Percentiles rank a stretch among this genome's conserved stretches.
Conservation (phyloP, 2,797 vertebrate genomes). For the Lepus oiostolus region DNA sequence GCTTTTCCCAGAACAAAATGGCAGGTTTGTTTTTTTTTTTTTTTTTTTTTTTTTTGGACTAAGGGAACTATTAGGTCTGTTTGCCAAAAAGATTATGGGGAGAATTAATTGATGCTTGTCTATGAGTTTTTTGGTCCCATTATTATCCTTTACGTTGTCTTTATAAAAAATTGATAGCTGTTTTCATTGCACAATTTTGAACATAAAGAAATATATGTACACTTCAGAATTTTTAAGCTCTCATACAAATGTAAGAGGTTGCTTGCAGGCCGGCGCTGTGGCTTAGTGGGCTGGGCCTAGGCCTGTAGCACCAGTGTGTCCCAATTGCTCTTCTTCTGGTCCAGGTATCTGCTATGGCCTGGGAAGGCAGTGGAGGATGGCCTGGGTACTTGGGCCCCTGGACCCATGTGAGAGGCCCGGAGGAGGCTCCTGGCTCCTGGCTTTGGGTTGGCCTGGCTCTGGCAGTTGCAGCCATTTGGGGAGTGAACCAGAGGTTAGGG, state of each 20-base stretch:
- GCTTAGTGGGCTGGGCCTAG: too few species aligned
- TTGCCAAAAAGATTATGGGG: conserved; percentile 32
- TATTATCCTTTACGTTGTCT: not conserved
- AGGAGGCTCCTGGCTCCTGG: too few species aligned
- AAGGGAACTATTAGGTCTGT: not conserved
- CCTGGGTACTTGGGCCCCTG: too few species aligned
- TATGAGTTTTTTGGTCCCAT: not conserved
- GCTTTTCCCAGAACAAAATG: conserved; percentile 27
- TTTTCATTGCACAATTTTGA: conserved; percentile 40
- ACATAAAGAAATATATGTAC: conserved; percentile 8
- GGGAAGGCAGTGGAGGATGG: too few species aligned
- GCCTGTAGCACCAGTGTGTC: too few species aligned
- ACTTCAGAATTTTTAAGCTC: conserved; percentile 15
- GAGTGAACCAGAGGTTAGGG: too few species aligned
- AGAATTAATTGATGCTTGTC: conserved; percentile 17
- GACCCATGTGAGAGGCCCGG: too few species aligned
- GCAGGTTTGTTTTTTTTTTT: not conserved
- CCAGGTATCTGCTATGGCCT: too few species aligned
- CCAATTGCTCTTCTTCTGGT: too few species aligned
- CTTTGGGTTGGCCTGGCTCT: too few species aligned
- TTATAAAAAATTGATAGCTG: conserved; percentile 20
- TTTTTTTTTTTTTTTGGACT: not conserved
- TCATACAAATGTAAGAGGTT: not conserved
- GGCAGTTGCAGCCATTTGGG: too few species aligned
- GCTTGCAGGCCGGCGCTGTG: not conserved